Base-by-base conservation (phyloP, 2,888 invertebrate species). In the Sphecodes monilicornis region DNA sequence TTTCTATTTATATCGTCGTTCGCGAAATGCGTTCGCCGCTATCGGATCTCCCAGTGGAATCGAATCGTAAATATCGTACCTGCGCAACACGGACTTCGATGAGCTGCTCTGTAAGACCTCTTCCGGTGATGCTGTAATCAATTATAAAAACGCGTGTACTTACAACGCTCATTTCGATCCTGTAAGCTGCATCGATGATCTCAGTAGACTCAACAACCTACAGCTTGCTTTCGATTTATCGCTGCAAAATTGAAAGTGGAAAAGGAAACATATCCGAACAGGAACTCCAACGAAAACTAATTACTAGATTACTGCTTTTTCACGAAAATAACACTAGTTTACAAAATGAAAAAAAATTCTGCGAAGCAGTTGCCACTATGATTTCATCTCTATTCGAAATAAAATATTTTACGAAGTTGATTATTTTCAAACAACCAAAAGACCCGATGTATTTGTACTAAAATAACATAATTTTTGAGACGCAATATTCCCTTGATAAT, bases 31-130 rank as follows among this genome's bases (percentile, higher is more conserved):
- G 2, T 11, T 39, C 68, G 18, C n/a, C 57, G 22, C n/a, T 75
- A 73, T 75, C 66, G n/a, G 1, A 43, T n/a, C 43, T 26, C 57
- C n/a, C 54, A n/a, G 18, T 18, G 50, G 43, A 76, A 76, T 72
- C 36, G 70, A 71, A 75, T 75, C 16, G 70, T 36, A 71, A 82
- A 71, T 46, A 70, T 66, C 64, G 70, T 57, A n/a, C 22, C 36
- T 18, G 36, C 39, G 22, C 36, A 36, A 36, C 68, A 13, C 39
- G 36, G 39, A 29, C 13, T 68, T 5, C n/a, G 39, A 39, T 5
- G n/a, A 11, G 13, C n/a, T 39, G 32, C n/a, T 39, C 13, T 3
- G 22, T 1, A 11, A 22, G 66, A 68, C n/a, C 66, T n/a, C n/a
- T 36, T 29, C 16, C 29, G 18, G 43, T 3, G 43, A 70, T 46